Evolutionary conservation across 2,888 invertebrate species (phyloP), one percentile per base, ranked within the genome.

Genomic region (Lapara coniferarum): DNA sequence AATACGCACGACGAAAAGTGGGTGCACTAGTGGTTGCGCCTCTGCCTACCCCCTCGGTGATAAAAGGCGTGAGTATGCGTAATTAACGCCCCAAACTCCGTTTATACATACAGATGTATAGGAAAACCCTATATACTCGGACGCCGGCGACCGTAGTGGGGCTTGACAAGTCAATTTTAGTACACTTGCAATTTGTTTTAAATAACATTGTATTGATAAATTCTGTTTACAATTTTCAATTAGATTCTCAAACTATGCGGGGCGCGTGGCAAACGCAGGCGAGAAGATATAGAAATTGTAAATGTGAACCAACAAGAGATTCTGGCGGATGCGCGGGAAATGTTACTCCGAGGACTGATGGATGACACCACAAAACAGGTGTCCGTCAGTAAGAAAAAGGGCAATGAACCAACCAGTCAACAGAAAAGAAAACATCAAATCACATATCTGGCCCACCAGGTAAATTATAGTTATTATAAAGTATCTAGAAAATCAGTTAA

Each of bases 381-480:
- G 81, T 94, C 87, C 70, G 84, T 92, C 75, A 85, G 94, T 85
- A 95, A 90, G 95, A 94, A 87, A 93, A 92, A 79, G 89, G 95
- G 83, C 84, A 94, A 88, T 84, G 94, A 85, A 76, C 96, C 96
- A 0, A 95, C 96, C n/a, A 94, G 93, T 12, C 95, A 95, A 76
- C 97, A 97, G 69, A 95, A 96, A 76, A 95, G 96, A 76, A 99
- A 99, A 88, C 98, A 99, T 94, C 99, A 99, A 94, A 99, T 99
- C 78, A 99, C 98, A 0, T 99, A 98, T 88, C 94, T 99, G 76
- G 99, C 98, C 30, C 96, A 97, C 87, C 96, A 96, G 94, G 96
- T 96, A 79, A 72, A 63, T 44, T 51, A 66, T 6, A 71, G 25
- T 70, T 67, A 58, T 55, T 58, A 25, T 37, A 37, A 5, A 6